Evolutionary conservation across 2,888 invertebrate genomes (phyloP).

Genomic region (Cephalotes varians): DNA sequence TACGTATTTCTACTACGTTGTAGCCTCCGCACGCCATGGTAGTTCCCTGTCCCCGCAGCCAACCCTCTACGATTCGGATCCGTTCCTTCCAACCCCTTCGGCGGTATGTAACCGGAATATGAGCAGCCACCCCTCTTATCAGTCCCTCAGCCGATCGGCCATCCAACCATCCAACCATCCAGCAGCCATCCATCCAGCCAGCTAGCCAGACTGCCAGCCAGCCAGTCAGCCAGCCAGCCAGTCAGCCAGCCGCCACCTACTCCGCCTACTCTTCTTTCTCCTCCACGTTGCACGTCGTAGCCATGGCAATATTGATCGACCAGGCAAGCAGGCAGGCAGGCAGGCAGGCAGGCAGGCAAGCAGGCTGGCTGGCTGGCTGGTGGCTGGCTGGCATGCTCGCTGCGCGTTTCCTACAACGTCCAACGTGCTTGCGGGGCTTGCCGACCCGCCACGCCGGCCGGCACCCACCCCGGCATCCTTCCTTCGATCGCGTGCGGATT

Average conservation of each 20-base stretch:
- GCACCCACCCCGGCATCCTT: constrained; percentile 64
- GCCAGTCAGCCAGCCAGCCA: constrained; percentile 57
- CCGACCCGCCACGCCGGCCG: constrained; percentile 48
- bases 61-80: constrained; percentile 58
- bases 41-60: not conserved
- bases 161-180: constrained; percentile 33
- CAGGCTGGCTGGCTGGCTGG: constrained; percentile 33
- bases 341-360: constrained; percentile 60
- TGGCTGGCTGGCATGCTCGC: constrained; percentile 60
- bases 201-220: constrained; percentile 47
- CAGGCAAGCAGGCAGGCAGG: constrained; percentile 70
- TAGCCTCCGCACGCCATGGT: constrained; percentile 61
- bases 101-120: constrained; percentile 75
- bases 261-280: constrained; percentile 73
- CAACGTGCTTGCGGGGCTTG: constrained; percentile 71
- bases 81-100: constrained; percentile 70
- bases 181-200: constrained; percentile 25
- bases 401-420: constrained; percentile 61
- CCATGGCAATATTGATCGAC: constrained; percentile 84
- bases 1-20: constrained; percentile 76
- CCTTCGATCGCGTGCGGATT: constrained; percentile 56
- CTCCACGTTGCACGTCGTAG: constrained; percentile 80
- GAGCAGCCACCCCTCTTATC: constrained; percentile 70
- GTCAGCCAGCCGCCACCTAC: constrained; percentile 71
- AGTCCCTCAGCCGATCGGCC: constrained; percentile 48